A percentile compares a stretch with the other conserved stretches of the same genome.
phyloP scores from a whole-genome alignment of 2,113 vertebrate genomes.

The Pluvianellus socialis region DNA sequence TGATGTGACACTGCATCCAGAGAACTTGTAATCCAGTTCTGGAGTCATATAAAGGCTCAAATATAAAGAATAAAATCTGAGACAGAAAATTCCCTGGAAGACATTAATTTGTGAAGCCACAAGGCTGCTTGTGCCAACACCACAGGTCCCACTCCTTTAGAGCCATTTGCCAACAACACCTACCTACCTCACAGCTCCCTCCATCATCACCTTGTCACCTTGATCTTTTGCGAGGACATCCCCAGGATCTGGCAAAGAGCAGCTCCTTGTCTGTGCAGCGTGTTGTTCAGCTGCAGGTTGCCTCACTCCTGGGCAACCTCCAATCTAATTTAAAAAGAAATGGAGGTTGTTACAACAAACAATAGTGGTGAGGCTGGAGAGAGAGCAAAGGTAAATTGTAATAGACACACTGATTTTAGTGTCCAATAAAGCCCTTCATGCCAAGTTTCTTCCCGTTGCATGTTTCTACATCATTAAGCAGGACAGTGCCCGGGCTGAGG shows the following conservation, averaged over 20 bases:
- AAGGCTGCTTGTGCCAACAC: neutral
- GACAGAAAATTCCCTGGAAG: neutral
- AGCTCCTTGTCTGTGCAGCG: neutral
- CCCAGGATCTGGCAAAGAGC: neutral
- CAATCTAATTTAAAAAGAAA: neutral
- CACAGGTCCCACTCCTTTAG: neutral
- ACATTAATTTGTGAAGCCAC: neutral
- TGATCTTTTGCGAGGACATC: neutral
- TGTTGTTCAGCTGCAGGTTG: neutral
- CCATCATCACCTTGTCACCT: neutral
- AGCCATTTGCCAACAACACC: neutral
- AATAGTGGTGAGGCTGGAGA: fast-evolving
- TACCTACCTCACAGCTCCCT: neutral
- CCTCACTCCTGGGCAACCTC: neutral
- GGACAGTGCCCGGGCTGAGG: neutral
- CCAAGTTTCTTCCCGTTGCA: neutral
- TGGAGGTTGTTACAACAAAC: neutral
- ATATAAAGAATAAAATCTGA: neutral
- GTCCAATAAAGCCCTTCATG: neutral
- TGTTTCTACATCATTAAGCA: neutral
- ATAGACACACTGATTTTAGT: neutral
- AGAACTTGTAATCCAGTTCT: neutral
- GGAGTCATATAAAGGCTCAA: neutral
- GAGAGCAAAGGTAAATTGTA: neutral
- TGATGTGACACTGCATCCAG: neutral